Base-by-base conservation (phyloP, 1,140 invertebrate species). In the Hesperophylax magnus region DNA sequence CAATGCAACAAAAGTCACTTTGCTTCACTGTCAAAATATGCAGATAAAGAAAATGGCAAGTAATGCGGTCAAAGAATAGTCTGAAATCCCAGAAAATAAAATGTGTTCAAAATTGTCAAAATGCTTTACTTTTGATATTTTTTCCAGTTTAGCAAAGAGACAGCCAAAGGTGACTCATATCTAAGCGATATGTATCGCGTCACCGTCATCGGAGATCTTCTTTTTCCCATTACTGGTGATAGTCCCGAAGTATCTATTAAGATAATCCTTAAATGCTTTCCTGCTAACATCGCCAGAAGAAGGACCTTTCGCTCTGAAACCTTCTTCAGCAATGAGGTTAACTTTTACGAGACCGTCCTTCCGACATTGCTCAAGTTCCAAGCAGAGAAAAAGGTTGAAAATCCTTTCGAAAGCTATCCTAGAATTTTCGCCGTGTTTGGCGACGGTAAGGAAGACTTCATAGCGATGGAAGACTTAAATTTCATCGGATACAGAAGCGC, bases 381-480 rank as follows among this genome's bases (percentile, higher is more conserved):
- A 85, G 56, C 85, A 6, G 78, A 85, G 31, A 88, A 92, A 77
- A 86, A 87, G 60, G 18, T 88, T 4, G 83, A 86, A 54, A 87
- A 92, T 80, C 90, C 90, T 0, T 92, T 92, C 77, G 85, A 87
- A n/a, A 89, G 92, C 82, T 90, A 91, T 80, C 89, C 90, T 1
- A 92, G 91, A 84, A 89, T 92, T 69, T 88, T 93, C 74, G 86
- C 90, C 1, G 86, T 89, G 2, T 82, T 91, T 27, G 86, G 85
- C 8, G 93, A 95, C 86, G 94, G 93, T 0, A 79, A 87, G 54
- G 91, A 94, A 85, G 94, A 94, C 86, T 94, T 92, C 53, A 86
- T 95, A 14, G 91, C 90, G 20, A 81, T 95, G 3, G 92, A 94
- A 89, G 93, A 95, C 87, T 90, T 93, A 2, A 89, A 88, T 22